phyloP scores from a whole-genome alignment of 2,888 invertebrate species.

The Epicampocera succincta region DNA sequence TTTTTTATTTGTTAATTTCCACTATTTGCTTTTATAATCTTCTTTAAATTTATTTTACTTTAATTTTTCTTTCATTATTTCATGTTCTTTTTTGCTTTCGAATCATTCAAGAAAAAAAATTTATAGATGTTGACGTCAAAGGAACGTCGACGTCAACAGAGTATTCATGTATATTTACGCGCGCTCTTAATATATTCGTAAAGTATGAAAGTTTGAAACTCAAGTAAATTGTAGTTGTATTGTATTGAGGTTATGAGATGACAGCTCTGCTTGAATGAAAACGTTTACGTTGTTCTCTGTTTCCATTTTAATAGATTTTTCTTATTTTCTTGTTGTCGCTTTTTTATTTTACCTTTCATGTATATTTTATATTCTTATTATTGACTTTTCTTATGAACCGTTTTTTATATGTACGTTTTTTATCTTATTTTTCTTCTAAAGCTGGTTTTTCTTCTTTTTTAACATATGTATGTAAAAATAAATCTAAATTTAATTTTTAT shows the following conservation, averaged over 20 bases:
- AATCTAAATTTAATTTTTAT: constrained; percentile 40
- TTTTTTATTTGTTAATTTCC: constrained; percentile 56
- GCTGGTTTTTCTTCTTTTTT: constrained; percentile 20
- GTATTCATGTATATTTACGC: constrained; percentile 57
- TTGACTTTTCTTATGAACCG: constrained; percentile 67
- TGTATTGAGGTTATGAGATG: constrained; percentile 64
- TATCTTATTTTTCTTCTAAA: constrained; percentile 55
- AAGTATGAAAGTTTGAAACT: constrained; percentile 19
- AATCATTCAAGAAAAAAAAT: constrained; percentile 25
- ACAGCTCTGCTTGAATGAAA: constrained; percentile 53
- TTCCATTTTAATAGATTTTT: constrained; percentile 42
- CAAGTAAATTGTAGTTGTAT: constrained; percentile 24
- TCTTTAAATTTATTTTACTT: constrained; percentile 54
- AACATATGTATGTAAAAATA: neutral
- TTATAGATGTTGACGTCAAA: constrained; percentile 16
- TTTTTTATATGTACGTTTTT: constrained; percentile 55
- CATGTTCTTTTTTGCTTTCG: constrained; percentile 32
- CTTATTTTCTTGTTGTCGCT: constrained; percentile 71
- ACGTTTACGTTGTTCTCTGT: constrained; percentile 51
- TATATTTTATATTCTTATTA: constrained; percentile 60
- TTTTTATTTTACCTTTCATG: constrained; percentile 68
- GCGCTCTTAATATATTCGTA: constrained; percentile 52
- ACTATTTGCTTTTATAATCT: constrained; percentile 59
- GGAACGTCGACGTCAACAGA: constrained; percentile 30
- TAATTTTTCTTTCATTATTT: constrained; percentile 57